Evolutionary conservation across 2,797 vertebrate species (phyloP), one percentile per base, ranked within the genome.

Genomic region (Anniella stebbinsi): DNA sequence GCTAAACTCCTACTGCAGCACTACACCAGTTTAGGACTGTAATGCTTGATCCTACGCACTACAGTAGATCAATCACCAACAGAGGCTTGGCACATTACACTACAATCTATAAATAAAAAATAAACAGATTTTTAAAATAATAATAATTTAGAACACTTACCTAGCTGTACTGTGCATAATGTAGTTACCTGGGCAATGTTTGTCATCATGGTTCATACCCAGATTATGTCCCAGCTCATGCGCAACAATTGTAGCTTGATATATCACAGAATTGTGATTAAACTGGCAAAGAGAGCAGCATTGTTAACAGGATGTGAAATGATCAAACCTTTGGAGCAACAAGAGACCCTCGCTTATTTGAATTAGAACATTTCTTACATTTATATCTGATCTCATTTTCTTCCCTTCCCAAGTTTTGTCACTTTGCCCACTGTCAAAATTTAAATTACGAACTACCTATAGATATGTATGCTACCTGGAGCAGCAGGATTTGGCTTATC

Each of bases 161-260:
- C 92, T 92, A 1, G 95, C 97, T 63, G 0, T 0, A 45, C 95
- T 88, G 51, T 89, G 2, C 98, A 99, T 99, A 95, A 99, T 98
- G 86, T 97, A 98, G 88, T 36, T 13, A 0, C 80, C 17, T 9
- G 0, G 30, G 92, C 98, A 98, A 67, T 85, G 78, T 0, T 0
- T 0, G 10, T 77, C 1, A 2, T 99, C 98, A 0, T 99, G 98
- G 86, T 92, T 97, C 98, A 99, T 98, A 67, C 98, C 98, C 2
- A 99, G 93, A 82, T 98, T 98, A 91, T 99, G 98, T 1, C 98
- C 98, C 96, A 99, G 92, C 88, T 99, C 98, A 69, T 99, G 98
- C 4, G 98, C 98, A 91, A 98, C 95, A 30, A 99, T 92, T 1
- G 97, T 96, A 90, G 98, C 98, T 0, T 96, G 86, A 36, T 0